Conservation (phyloP, 2,888 invertebrate genomes). For the Anoplius nigerrimus region DNA sequence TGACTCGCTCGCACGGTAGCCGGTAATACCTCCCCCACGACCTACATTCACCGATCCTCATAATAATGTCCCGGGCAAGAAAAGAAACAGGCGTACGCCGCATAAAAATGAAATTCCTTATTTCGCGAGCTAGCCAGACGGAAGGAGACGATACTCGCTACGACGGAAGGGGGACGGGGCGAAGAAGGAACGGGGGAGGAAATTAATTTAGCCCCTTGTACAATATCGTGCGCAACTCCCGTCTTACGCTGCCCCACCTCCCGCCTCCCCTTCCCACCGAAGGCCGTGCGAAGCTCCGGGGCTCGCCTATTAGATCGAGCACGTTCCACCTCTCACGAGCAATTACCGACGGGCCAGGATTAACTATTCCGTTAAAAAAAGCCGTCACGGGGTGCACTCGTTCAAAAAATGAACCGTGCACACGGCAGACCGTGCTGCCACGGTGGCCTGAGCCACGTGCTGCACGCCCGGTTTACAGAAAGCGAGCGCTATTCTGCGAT, state of each 20-base stretch:
- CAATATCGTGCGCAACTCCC: too few species aligned
- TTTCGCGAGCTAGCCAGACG: neutral
- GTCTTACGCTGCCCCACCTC: too few species aligned
- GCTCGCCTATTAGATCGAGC: too few species aligned
- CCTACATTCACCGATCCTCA: conserved; percentile 34
- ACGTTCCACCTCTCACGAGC: too few species aligned
- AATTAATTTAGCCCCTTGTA: too few species aligned
- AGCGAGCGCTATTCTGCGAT: conserved; percentile 44
- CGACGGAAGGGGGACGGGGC: too few species aligned
- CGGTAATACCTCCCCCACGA: conserved; percentile 31
- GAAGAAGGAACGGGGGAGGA: too few species aligned
- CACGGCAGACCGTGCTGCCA: neutral
- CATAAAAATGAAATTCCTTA: conserved; percentile 12
- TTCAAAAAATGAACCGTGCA: neutral
- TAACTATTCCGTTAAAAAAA: too few species aligned
- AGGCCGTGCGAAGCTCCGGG: too few species aligned
- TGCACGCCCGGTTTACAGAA: conserved; percentile 35
- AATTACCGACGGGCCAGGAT: too few species aligned
- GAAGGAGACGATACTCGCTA: too few species aligned
- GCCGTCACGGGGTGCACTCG: conserved; percentile 9
- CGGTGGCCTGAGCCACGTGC: conserved; percentile 23
- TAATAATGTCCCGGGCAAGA: conserved; percentile 38
- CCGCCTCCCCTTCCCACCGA: too few species aligned
- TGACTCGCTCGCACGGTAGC: conserved; percentile 9
- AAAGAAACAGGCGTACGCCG: neutral